A percentile compares a stretch with the other conserved stretches of the same genome.
phyloP scores from a whole-genome alignment of 2,888 invertebrate genomes.

The Acleris emargana region DNA sequence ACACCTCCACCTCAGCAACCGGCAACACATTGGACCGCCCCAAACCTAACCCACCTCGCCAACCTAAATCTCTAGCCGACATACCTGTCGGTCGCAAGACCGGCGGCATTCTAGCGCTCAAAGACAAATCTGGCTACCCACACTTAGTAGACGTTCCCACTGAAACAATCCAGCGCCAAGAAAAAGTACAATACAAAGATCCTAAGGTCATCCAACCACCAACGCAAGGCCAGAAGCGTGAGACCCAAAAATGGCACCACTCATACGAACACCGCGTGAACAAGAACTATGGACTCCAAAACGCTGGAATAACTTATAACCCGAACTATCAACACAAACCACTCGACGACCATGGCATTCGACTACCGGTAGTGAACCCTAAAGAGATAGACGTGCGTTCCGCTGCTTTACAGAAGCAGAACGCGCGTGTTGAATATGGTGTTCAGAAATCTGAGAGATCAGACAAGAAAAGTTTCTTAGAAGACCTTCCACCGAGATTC shows the following conservation, averaged over 20 bases:
- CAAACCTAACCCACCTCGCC: slow-evolving; percentile 14
- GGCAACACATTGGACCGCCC: slow-evolving; percentile 11
- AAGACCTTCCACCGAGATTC: slow-evolving; percentile 74
- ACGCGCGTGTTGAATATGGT: slow-evolving; percentile 67
- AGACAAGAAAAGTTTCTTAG: slow-evolving; percentile 76
- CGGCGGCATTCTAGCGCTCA: slow-evolving; percentile 79
- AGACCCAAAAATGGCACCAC: slow-evolving; percentile 48
- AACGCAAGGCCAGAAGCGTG: slow-evolving; percentile 49
- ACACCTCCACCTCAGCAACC: slow-evolving; percentile 43
- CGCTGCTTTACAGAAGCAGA: slow-evolving; percentile 77
- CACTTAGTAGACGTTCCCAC: slow-evolving; percentile 68
- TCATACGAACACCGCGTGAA: slow-evolving; percentile 54
- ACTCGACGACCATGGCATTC: slow-evolving; percentile 60
- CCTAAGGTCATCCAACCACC: slow-evolving; percentile 56
- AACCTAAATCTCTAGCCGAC: slow-evolving; percentile 70
- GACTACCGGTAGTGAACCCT: slow-evolving; percentile 77
- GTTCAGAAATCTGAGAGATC: slow-evolving; percentile 57
- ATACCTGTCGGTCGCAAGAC: slow-evolving; percentile 75
- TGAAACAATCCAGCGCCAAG: slow-evolving; percentile 62
- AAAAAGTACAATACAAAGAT: slow-evolving; percentile 52
- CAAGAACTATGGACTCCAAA: slow-evolving; percentile 68
- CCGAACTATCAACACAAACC: slow-evolving; percentile 53
- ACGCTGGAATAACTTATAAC: slow-evolving; percentile 59
- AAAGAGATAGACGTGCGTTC: slow-evolving; percentile 80
- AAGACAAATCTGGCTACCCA: slow-evolving; percentile 81